Evolutionary conservation across 2,888 invertebrate species (phyloP).

Genomic region (Carpatolechia fugitivella): DNA sequence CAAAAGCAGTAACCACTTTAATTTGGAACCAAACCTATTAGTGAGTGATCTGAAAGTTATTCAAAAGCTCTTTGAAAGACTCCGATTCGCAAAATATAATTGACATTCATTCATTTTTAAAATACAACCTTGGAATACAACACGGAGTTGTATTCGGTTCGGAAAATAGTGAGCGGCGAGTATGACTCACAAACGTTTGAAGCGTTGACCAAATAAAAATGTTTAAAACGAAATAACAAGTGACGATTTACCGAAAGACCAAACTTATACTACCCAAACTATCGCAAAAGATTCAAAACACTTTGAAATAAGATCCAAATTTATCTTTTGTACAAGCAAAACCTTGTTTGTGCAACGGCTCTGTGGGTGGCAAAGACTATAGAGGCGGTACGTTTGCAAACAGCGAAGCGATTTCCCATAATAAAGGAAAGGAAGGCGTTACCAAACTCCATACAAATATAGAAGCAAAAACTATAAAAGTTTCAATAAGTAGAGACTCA

Average conservation of each 20-base stretch:
- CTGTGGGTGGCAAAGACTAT: slow-evolving; percentile 60
- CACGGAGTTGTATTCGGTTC: slow-evolving; percentile 45
- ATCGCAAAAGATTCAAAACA: not conserved
- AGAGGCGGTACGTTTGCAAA: slow-evolving; percentile 72
- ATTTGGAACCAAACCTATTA: slow-evolving; percentile 29
- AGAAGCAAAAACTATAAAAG: slow-evolving; percentile 46
- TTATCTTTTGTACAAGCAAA: slow-evolving; percentile 7
- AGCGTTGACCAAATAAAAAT: slow-evolving; percentile 53
- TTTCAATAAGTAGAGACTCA: slow-evolving; percentile 47
- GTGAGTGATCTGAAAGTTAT: slow-evolving; percentile 35
- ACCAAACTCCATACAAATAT: slow-evolving; percentile 49
- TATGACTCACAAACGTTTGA: slow-evolving; percentile 66
- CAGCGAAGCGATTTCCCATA: slow-evolving; percentile 46
- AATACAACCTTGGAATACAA: no score
- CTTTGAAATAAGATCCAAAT: slow-evolving; percentile 1
- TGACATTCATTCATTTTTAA: slow-evolving; percentile 39
- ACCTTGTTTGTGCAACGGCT: slow-evolving; percentile 31
- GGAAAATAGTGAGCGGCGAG: slow-evolving; percentile 43
- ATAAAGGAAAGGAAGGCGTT: slow-evolving; percentile 56
- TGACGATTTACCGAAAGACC: slow-evolving; percentile 44
- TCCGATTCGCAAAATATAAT: slow-evolving; percentile 44
- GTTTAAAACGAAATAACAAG: slow-evolving; percentile 48
- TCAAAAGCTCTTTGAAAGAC: no score
- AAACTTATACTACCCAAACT: slow-evolving; percentile 1
- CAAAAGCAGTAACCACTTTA: no score